A percentile compares a stretch with the other conserved stretches of the same genome.
These are phyloP conservation scores for Cremastinae sp. DNA, from an alignment of 2,888 invertebrate species.

Conservation along the genomic window DNA sequence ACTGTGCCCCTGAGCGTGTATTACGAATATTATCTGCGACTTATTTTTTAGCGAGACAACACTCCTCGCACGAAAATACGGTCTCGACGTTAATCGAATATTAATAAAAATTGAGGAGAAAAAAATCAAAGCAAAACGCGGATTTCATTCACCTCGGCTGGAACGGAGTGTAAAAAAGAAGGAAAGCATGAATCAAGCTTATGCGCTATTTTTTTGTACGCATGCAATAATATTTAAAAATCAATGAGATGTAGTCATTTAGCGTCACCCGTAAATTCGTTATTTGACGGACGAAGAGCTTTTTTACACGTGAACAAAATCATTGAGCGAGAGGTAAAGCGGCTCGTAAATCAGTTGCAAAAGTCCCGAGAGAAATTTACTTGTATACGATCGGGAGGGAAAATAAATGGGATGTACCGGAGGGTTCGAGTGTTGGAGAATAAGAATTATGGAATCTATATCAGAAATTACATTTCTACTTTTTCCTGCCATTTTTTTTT, in stretches of 20 bases:
- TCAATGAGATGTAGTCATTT: constrained; percentile 33
- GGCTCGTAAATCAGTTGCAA: neutral
- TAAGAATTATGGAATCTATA: constrained; percentile 20
- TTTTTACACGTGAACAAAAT: constrained; percentile 5
- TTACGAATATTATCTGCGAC: constrained; percentile 33
- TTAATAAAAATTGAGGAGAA: constrained; percentile 53
- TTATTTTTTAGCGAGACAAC: constrained; percentile 24
- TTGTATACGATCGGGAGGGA: constrained; percentile 10
- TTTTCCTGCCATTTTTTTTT: constrained; percentile 24
- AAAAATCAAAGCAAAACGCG: constrained; percentile 9
- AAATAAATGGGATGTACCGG: constrained; percentile 21
- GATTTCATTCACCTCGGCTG: constrained; percentile 44
- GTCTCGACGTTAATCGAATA: constrained; percentile 19
- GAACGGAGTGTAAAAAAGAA: constrained; percentile 22
- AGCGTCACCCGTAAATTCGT: constrained; percentile 34
- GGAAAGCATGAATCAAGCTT: constrained; percentile 11
- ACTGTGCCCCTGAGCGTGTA: constrained; percentile 48
- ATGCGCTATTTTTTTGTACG: neutral
- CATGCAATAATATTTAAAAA: constrained; percentile 5
- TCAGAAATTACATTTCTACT: constrained; percentile 14
- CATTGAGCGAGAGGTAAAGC: neutral
- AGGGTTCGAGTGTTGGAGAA: constrained; percentile 30
- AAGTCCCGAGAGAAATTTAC: constrained; percentile 51
- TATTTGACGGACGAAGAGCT: neutral
- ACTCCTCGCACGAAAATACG: neutral